These are phyloP conservation scores for Incurvaria masculella DNA, from an alignment of 2,888 invertebrate species.

Conservation along the genomic window DNA sequence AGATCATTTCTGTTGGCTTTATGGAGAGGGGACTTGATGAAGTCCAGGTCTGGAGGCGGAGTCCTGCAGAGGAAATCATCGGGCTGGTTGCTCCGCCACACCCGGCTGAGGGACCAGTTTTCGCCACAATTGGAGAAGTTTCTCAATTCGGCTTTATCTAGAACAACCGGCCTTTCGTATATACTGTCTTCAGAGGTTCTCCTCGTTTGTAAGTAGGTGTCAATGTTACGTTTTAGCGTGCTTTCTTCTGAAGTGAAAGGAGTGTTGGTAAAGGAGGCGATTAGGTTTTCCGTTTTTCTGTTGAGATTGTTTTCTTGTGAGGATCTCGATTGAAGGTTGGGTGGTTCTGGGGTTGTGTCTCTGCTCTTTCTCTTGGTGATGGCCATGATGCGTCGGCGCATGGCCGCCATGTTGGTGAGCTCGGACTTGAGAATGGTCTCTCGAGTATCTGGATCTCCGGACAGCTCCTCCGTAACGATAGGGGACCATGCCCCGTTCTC, in stretches of 20 bases:
- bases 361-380: slow-evolving; percentile 39
- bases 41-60: slow-evolving; percentile 27
- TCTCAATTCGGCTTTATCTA: slow-evolving; percentile 28
- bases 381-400: slow-evolving; percentile 41
- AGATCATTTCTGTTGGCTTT: background rate
- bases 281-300: slow-evolving; percentile 34
- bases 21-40: background rate
- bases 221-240: slow-evolving; percentile 40
- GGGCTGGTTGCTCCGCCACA: slow-evolving; percentile 40
- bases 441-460: slow-evolving; percentile 28
- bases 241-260: slow-evolving; percentile 42
- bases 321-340: slow-evolving; percentile 28
- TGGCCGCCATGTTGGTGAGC: slow-evolving; percentile 47
- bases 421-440: slow-evolving; percentile 37
- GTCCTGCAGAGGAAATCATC: slow-evolving; percentile 33
- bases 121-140: slow-evolving; percentile 38
- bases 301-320: slow-evolving; percentile 23
- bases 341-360: slow-evolving; percentile 26
- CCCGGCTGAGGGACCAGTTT: slow-evolving; percentile 52
- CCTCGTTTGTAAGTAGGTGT: slow-evolving; percentile 36
- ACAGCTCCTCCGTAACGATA: slow-evolving; percentile 41
- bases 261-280: slow-evolving; percentile 34
- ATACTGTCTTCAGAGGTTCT: slow-evolving; percentile 43
- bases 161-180: slow-evolving; percentile 35
- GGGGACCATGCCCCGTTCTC: slow-evolving; percentile 53